Conservation (phyloP, 2,797 vertebrate genomes). For the Alectoris magna region DNA sequence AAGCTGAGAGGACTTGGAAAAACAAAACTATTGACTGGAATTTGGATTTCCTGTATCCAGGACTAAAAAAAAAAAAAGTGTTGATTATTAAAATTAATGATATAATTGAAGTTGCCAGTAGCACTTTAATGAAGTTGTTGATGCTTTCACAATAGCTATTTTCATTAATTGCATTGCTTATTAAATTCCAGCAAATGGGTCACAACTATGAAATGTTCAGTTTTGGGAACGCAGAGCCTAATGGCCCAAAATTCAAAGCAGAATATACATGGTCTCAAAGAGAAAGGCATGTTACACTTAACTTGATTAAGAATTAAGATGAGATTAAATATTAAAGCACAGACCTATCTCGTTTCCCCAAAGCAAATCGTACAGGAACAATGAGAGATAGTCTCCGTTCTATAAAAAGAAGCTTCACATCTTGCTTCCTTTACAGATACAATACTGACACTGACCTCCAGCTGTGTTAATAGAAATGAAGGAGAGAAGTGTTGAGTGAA, state of each 20-base stretch:
- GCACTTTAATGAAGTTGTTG: neutral
- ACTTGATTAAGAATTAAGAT: neutral
- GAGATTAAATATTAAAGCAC: neutral
- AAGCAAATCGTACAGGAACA: neutral
- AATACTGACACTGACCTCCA: neutral
- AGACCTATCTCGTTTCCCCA: neutral
- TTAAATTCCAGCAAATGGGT: neutral
- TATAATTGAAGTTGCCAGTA: neutral
- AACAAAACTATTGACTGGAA: neutral
- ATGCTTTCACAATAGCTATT: neutral
- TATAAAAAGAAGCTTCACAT: neutral
- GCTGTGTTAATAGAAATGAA: neutral
- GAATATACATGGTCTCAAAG: neutral
- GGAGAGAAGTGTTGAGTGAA: neutral
- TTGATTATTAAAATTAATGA: neutral
- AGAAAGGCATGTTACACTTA: neutral
- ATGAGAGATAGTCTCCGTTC: neutral
- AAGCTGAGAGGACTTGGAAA: neutral
- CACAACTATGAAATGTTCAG: neutral
- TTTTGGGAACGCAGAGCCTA: neutral
- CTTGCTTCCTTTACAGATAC: neutral
- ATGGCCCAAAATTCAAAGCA: neutral
- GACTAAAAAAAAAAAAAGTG: neutral
- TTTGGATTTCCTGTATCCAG: neutral
- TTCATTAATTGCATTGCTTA: neutral